These are phyloP conservation scores for Panorpa germanica DNA, from an alignment of 2,888 invertebrate species.

Conservation along the genomic window DNA sequence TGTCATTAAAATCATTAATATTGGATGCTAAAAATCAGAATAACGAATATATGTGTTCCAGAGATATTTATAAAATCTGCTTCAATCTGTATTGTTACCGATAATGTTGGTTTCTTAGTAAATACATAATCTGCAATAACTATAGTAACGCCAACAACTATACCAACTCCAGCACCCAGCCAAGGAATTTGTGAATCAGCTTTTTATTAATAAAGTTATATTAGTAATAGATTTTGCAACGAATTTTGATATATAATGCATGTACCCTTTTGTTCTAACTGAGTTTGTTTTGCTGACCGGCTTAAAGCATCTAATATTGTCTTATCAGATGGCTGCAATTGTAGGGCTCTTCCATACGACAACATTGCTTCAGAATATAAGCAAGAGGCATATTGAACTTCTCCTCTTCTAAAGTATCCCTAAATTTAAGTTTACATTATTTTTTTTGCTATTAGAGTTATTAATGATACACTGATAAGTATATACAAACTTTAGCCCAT, in stretches of 20 bases:
- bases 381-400: conserved; percentile 48
- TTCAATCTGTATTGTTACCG: conserved; percentile 27
- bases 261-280: conserved; percentile 39
- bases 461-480: conserved; percentile 3
- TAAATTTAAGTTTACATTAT: conserved; percentile 16
- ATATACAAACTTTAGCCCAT: conserved; percentile 50
- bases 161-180: conserved; percentile 54
- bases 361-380: conserved; percentile 45
- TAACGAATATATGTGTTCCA: conserved; percentile 5
- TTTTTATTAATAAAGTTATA: conserved; percentile 20
- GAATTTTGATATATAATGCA: conserved; percentile 7
- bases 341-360: conserved; percentile 46
- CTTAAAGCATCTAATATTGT: conserved; percentile 41
- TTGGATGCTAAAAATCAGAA: conserved; percentile 36
- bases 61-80: conserved; percentile 8
- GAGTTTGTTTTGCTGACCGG: conserved; percentile 33
- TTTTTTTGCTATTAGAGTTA: neutral
- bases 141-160: conserved; percentile 46
- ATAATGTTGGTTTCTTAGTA: conserved; percentile 40
- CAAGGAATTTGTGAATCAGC: conserved; percentile 53
- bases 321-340: conserved; percentile 44
- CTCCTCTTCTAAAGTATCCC: conserved; percentile 56
- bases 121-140: conserved; percentile 48
- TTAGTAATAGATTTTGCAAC: conserved; percentile 1
- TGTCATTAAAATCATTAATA: conserved; percentile 49